These are phyloP conservation scores for Phaonia tiefii DNA, from an alignment of 2,888 invertebrate species.

Conservation along the genomic window DNA sequence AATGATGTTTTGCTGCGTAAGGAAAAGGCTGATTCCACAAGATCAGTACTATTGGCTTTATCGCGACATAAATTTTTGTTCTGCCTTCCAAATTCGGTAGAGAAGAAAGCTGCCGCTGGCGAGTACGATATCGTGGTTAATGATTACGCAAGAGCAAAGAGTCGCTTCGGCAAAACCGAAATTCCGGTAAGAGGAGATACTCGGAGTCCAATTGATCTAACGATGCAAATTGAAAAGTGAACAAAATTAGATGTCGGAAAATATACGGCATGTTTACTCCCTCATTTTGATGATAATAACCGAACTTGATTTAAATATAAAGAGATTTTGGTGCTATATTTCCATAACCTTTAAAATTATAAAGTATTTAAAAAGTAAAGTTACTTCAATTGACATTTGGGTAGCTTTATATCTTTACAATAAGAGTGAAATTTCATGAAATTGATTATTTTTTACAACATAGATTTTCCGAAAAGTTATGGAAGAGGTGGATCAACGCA, in stretches of 20 bases:
- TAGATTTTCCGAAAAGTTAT: slow-evolving; percentile 93
- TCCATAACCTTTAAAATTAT: too few species aligned
- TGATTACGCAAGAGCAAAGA: slow-evolving; percentile 97
- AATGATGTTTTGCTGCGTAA: slow-evolving; percentile 94
- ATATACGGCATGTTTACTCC: too few species aligned
- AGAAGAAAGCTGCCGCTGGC: slow-evolving; percentile 94
- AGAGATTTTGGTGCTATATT: too few species aligned
- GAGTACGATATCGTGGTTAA: slow-evolving; percentile 99
- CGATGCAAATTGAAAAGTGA: too few species aligned
- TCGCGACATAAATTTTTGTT: slow-evolving; percentile 96
- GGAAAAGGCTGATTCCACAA: slow-evolving; percentile 96
- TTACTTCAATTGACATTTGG: too few species aligned
- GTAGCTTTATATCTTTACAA: too few species aligned
- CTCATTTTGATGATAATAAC: neutral
- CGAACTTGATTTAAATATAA: too few species aligned
- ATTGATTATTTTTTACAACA: too few species aligned
- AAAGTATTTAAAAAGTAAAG: too few species aligned
- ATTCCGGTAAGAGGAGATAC: slow-evolving; percentile 86
- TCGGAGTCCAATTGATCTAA: too few species aligned
- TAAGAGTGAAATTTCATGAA: too few species aligned
- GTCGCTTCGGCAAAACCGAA: slow-evolving; percentile 96
- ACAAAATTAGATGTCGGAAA: too few species aligned
- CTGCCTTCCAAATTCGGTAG: slow-evolving; percentile 96
- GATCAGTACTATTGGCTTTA: slow-evolving; percentile 95
- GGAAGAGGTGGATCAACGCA: slow-evolving; percentile 94